phyloP scores from a whole-genome alignment of 2,113 vertebrate genomes.

The Brachionichthys hirsutus region DNA sequence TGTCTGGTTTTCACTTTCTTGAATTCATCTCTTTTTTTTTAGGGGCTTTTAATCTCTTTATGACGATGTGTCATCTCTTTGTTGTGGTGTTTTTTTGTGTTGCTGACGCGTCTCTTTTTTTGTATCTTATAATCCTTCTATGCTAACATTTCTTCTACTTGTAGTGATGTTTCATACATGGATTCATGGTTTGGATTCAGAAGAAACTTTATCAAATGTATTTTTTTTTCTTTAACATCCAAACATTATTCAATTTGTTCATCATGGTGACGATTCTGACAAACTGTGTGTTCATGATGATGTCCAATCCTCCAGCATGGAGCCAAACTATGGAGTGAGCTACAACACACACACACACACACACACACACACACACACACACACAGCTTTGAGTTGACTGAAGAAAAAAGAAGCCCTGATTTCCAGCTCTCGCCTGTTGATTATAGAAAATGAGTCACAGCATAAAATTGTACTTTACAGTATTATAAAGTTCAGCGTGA shows the following conservation, averaged over 20 bases:
- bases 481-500: not conserved
- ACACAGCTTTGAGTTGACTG: too few species aligned
- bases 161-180: too few species aligned
- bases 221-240: slow-evolving; percentile 80
- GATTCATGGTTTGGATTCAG: too few species aligned
- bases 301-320: slow-evolving; percentile 79
- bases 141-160: too few species aligned
- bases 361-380: not conserved
- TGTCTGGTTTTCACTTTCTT: not conserved
- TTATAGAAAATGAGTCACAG: not conserved
- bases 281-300: slow-evolving; percentile 90
- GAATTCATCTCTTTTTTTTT: not conserved
- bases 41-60: not conserved
- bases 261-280: slow-evolving; percentile 91
- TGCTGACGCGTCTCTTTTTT: too few species aligned
- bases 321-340: slow-evolving; percentile 90
- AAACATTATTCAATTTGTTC: slow-evolving; percentile 88
- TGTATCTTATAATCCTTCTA: too few species aligned
- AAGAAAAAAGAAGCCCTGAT: not conserved
- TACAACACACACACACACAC: slow-evolving; percentile 9
- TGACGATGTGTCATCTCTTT: not conserved
- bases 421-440: not conserved
- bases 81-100: not conserved
- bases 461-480: not conserved
- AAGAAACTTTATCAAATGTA: too few species aligned